These are phyloP conservation scores for Denticeps clupeoides DNA, from an alignment of 2,797 vertebrate species.

Conservation along the genomic window DNA sequence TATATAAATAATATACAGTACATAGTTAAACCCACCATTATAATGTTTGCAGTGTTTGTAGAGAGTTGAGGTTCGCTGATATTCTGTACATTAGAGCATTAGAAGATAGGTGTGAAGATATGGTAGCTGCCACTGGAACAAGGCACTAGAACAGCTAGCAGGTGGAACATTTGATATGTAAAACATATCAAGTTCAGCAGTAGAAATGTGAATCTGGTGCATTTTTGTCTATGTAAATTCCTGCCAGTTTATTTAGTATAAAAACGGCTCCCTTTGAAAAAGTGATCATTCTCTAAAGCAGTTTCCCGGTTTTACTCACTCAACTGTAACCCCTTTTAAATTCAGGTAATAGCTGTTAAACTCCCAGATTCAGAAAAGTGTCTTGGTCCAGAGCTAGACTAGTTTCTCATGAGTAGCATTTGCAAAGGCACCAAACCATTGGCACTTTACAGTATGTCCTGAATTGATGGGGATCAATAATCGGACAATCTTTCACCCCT, in stretches of 20 bases:
- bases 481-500: slow-evolving; percentile 4
- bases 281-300: background rate
- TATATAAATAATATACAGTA: slow-evolving; percentile 30
- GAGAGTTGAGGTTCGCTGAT: background rate
- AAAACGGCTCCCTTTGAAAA: background rate
- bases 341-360: slow-evolving; percentile 17
- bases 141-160: background rate
- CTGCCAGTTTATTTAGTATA: slow-evolving; percentile 5
- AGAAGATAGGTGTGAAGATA: slow-evolving; percentile 1
- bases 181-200: background rate
- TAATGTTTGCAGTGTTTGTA: slow-evolving; percentile 14
- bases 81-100: slow-evolving; percentile 8
- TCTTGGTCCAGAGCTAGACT: slow-evolving; percentile 23
- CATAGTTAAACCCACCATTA: slow-evolving; percentile 24
- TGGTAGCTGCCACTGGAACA: background rate
- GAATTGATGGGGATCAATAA: too few species aligned
- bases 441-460: background rate
- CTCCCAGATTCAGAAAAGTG: slow-evolving; percentile 39
- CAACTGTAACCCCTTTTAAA: slow-evolving; percentile 15
- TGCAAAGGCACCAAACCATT: background rate
- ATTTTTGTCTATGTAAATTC: slow-evolving; percentile 6
- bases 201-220: background rate
- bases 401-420: background rate
- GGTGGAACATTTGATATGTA: slow-evolving; percentile 7
- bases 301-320: background rate